These are phyloP conservation scores for Bradypodion pumilum DNA, from an alignment of 2,797 vertebrate genomes.

Conservation along the genomic window DNA sequence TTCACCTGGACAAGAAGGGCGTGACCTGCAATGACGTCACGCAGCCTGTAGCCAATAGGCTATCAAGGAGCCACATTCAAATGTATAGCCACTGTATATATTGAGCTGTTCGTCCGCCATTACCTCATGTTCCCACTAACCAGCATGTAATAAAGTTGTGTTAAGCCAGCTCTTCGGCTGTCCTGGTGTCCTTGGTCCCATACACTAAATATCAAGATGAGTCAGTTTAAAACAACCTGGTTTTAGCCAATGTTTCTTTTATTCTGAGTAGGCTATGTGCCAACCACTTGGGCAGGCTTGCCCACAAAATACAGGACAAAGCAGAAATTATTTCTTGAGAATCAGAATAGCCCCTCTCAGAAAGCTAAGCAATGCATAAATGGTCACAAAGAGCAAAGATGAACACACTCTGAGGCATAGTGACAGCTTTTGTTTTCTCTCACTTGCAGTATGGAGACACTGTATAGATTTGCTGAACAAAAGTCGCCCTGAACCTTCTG, in stretches of 20 bases:
- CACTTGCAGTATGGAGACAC: background rate
- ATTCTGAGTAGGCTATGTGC: background rate
- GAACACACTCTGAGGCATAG: background rate
- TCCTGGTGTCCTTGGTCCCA: too few species aligned
- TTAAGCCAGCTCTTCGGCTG: too few species aligned
- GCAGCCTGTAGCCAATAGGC: too few species aligned
- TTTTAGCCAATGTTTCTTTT: background rate
- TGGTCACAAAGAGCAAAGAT: background rate
- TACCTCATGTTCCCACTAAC: too few species aligned
- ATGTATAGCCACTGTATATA: too few species aligned
- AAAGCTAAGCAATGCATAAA: background rate
- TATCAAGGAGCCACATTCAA: too few species aligned
- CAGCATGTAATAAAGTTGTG: too few species aligned
- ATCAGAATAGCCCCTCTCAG: background rate
- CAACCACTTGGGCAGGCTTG: background rate
- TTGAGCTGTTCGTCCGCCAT: too few species aligned
- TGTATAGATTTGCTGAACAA: background rate
- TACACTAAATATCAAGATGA: too few species aligned
- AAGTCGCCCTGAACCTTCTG: background rate
- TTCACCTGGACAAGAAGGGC: too few species aligned
- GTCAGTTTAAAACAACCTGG: background rate
- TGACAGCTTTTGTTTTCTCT: conserved; percentile 24
- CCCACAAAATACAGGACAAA: background rate
- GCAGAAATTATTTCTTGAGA: background rate
- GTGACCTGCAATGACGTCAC: too few species aligned